Conservation (phyloP, 1,140 invertebrate species). For the Atta texana region DNA sequence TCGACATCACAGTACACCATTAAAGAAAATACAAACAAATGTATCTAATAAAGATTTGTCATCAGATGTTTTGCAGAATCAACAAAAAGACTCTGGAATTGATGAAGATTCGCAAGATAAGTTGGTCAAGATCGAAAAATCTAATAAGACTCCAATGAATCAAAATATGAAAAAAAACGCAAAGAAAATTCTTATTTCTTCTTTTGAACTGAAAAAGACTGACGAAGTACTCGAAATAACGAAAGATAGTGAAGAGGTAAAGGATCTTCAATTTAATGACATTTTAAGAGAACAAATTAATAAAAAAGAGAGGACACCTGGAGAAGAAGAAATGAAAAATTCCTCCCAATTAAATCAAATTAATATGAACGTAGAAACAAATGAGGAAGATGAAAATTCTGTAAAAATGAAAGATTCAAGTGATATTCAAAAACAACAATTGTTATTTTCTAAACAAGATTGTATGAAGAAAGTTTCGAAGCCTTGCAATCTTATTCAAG, state of each 20-base stretch:
- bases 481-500: background rate
- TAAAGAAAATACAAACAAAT: background rate
- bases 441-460: background rate
- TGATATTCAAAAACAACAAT: background rate
- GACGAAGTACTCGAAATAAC: background rate
- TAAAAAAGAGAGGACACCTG: background rate
- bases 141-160: background rate
- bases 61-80: background rate
- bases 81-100: slow-evolving; percentile 4
- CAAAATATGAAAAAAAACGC: background rate
- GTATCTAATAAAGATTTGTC: background rate
- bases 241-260: background rate
- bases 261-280: background rate
- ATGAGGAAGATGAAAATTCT: background rate
- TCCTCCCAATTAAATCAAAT: background rate
- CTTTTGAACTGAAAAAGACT: background rate
- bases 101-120: slow-evolving; percentile 15
- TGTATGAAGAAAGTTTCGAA: background rate
- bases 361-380: background rate
- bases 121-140: background rate
- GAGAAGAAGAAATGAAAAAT: background rate
- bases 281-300: background rate
- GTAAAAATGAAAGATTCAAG: background rate
- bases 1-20: background rate
- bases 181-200: background rate